A percentile compares a stretch with the other conserved stretches of the same genome.
phyloP scores from a whole-genome alignment of 2,888 invertebrate genomes.

The Polymixis flavicincta region DNA sequence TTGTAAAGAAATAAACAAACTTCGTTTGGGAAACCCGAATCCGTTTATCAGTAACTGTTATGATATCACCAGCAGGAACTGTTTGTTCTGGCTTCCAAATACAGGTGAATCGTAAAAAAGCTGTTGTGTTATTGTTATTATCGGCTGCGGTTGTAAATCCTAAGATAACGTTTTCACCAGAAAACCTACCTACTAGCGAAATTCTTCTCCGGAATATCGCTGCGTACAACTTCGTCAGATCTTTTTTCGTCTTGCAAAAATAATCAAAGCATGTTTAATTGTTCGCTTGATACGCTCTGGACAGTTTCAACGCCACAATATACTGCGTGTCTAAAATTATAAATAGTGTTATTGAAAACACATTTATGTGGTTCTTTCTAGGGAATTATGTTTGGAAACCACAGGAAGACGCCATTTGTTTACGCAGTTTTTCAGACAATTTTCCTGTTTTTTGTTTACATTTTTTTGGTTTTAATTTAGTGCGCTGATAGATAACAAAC shows the following conservation, averaged over 20 bases:
- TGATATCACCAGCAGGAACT: constrained; percentile 15
- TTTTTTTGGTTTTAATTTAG: constrained; percentile 26
- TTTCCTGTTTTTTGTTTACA: constrained; percentile 59
- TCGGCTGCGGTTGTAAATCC: constrained; percentile 50
- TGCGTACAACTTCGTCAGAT: constrained; percentile 71
- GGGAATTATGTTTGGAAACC: constrained; percentile 52
- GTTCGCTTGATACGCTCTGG: constrained; percentile 80
- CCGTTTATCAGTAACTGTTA: constrained; percentile 29
- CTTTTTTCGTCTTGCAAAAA: constrained; percentile 82
- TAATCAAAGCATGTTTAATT: constrained; percentile 83
- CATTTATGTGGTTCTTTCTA: constrained; percentile 61
- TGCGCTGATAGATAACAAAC: neutral
- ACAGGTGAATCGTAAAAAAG: constrained; percentile 46
- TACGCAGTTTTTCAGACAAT: constrained; percentile 40
- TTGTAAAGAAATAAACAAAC: constrained; percentile 16
- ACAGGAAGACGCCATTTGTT: constrained; percentile 50
- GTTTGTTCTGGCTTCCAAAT: constrained; percentile 20
- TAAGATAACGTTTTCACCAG: constrained; percentile 54
- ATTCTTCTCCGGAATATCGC: constrained; percentile 49
- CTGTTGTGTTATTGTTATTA: constrained; percentile 55
- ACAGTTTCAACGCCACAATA: constrained; percentile 73
- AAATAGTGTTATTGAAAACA: constrained; percentile 78
- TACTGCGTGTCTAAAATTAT: constrained; percentile 73
- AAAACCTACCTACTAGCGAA: constrained; percentile 34
- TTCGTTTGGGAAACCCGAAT: constrained; percentile 39